A percentile compares a stretch with the other conserved stretches of the same genome.
These are phyloP conservation scores for Pitangus sulphuratus DNA, from an alignment of 2,797 vertebrate genomes.

Conservation along the genomic window DNA sequence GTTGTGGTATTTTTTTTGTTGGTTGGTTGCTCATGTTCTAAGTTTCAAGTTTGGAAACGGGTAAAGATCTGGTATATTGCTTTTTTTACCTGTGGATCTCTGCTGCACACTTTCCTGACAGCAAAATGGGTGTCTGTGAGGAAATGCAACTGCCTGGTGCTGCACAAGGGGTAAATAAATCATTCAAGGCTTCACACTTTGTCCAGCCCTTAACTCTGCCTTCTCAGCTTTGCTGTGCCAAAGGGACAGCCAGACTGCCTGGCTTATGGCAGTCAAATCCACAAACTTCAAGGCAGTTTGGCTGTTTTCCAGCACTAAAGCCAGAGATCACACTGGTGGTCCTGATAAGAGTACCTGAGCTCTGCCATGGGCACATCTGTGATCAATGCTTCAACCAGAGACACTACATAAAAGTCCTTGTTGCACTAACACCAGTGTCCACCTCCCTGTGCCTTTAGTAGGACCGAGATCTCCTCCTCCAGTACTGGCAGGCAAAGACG, in stretches of 20 bases:
- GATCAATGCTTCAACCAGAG: not conserved
- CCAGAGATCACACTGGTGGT: not conserved
- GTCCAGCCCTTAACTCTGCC: not conserved
- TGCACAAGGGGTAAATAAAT: not conserved
- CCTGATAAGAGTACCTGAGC: not conserved
- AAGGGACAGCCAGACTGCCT: not conserved
- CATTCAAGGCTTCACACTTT: not conserved
- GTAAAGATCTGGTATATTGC: not conserved
- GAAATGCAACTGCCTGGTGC: not conserved
- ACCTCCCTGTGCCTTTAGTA: not conserved
- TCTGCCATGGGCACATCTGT: not conserved
- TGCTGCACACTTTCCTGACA: not conserved
- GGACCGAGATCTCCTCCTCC: not conserved
- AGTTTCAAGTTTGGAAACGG: not conserved
- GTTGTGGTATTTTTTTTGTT: not conserved
- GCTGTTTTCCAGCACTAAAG: not conserved
- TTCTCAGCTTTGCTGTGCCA: not conserved
- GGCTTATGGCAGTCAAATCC: not conserved
- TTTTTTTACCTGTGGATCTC: not conserved
- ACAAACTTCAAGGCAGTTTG: not conserved
- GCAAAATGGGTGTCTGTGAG: not conserved
- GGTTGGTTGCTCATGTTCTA: not conserved
- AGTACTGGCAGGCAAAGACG: accelerated
- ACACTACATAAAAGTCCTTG: not conserved
- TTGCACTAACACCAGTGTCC: not conserved